Base-by-base conservation (phyloP, 2,113 vertebrate species). In the Corydoras sp. region DNA sequence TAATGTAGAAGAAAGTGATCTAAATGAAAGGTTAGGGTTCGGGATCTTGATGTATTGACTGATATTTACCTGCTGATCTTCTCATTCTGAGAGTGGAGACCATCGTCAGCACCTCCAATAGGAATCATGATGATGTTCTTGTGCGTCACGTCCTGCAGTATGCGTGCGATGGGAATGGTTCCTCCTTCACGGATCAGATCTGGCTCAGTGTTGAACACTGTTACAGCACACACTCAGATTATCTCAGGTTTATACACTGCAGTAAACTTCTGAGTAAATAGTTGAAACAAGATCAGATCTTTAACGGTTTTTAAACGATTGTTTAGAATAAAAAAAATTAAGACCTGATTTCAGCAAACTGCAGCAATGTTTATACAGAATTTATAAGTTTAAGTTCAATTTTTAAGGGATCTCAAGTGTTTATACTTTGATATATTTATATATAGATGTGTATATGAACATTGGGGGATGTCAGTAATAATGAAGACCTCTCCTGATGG, bases 61-160 rank as follows among this genome's bases (percentile, higher is more conserved):
- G 5, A 13, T 29, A 13, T 29, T 18, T 12, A 48, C 18, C 24
- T 62, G 24, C 32, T 53, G 11, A 66, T 89, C 66, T 91, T 92
- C 81, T 92, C 90, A 5, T 91, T 91, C 80, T 92, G 90, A n/a
- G 90, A 92, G 73, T 92, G 90, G 54, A 90, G 73, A 14, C 90
- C 90, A 0, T 91, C 90, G 6, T 91, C 90, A 3, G 89, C 89
- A 60, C 87, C 89, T 49, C 89, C 90, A 1, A 92, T 91, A 14
- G 90, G 89, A 65, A 92, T 61, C 88, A 91, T 90, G 77, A 92
- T 88, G 77, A 91, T 88, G 82, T 80, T 86, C 79, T 90, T 91
- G 3, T 74, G 81, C 0, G 83, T 90, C 74, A 90, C 88, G 3
- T 90, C 87, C 82, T 90, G 82, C 74, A 91, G 89, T 35, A 80